These are phyloP conservation scores for Neomonachus schauinslandi DNA, from an alignment of 2,113 vertebrate species.

Conservation along the genomic window DNA sequence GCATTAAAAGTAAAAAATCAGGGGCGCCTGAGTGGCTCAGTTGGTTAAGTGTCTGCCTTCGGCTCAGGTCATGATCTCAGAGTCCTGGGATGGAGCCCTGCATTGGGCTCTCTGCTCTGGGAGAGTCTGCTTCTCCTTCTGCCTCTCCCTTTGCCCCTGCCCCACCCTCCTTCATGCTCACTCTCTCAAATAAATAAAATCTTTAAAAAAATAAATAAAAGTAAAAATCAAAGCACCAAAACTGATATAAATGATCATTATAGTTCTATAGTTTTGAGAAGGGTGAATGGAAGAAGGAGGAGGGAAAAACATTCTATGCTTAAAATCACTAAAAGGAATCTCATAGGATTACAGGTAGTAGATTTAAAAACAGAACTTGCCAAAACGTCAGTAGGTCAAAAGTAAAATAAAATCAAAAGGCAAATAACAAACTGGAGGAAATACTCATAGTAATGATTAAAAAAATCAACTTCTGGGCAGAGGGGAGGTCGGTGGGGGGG, in stretches of 20 bases:
- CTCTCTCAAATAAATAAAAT: not conserved
- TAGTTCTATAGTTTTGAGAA: constrained; percentile 17
- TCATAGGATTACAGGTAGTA: not conserved
- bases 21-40: not conserved
- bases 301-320: not conserved
- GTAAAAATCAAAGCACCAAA: constrained; percentile 12
- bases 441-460: not conserved
- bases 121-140: not conserved
- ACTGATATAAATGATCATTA: not conserved
- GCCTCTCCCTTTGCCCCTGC: not conserved
- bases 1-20: not conserved
- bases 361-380: constrained; percentile 2
- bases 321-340: constrained; percentile 19
- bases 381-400: not conserved
- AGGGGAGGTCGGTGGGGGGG: not conserved
- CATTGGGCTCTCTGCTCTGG: not conserved
- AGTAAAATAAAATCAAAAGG: constrained; percentile 25
- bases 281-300: not conserved
- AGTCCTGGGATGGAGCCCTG: not conserved
- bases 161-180: not conserved
- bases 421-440: not conserved
- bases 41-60: not conserved
- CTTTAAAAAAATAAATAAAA: not conserved
- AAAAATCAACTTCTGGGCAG: not conserved
- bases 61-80: not conserved